Conservation (phyloP, 2,797 vertebrate genomes). For the Echeneis naucrates region DNA sequence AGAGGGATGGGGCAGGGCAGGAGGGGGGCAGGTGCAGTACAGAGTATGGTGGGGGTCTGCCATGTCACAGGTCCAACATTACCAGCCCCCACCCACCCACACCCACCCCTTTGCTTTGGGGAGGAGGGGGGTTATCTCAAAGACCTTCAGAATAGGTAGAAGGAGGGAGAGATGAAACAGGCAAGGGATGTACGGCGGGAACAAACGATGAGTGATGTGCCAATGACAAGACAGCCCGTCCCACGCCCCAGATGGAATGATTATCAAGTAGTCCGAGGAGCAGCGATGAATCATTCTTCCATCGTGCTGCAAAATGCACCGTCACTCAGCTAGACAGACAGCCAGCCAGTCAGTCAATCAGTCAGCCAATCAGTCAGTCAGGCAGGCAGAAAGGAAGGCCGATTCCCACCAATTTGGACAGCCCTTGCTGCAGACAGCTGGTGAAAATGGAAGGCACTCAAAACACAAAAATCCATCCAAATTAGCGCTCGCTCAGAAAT, state of each 20-base stretch:
- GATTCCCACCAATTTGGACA: constrained; percentile 45
- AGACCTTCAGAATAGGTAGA: constrained; percentile 44
- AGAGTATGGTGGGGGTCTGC: constrained; percentile 46
- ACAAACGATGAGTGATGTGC: constrained; percentile 73
- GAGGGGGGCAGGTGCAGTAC: constrained; percentile 28
- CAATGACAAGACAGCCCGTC: constrained; percentile 67
- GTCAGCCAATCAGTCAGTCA: constrained; percentile 47
- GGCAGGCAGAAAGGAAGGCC: constrained; percentile 25
- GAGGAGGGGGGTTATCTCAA: constrained; percentile 51
- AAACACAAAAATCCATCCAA: constrained; percentile 47
- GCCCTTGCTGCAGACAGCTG: constrained; percentile 48
- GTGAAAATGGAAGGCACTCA: constrained; percentile 42
- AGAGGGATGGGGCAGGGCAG: constrained; percentile 42
- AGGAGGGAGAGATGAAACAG: constrained; percentile 32
- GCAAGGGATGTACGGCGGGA: constrained; percentile 53
- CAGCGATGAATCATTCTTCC: constrained; percentile 73
- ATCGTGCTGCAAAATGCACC: constrained; percentile 62
- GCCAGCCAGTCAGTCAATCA: constrained; percentile 48
- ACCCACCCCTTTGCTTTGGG: too few species aligned
- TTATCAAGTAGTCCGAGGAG: constrained; percentile 75
- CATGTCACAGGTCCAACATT: constrained; percentile 40
- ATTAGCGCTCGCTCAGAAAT: constrained; percentile 38
- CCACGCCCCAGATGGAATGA: constrained; percentile 76
- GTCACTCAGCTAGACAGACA: constrained; percentile 63
- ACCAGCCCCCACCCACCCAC: constrained; percentile 30